A percentile compares a stretch with the other conserved stretches of the same genome.
phyloP scores from a whole-genome alignment of 2,888 invertebrate genomes.

The Biston betularia region DNA sequence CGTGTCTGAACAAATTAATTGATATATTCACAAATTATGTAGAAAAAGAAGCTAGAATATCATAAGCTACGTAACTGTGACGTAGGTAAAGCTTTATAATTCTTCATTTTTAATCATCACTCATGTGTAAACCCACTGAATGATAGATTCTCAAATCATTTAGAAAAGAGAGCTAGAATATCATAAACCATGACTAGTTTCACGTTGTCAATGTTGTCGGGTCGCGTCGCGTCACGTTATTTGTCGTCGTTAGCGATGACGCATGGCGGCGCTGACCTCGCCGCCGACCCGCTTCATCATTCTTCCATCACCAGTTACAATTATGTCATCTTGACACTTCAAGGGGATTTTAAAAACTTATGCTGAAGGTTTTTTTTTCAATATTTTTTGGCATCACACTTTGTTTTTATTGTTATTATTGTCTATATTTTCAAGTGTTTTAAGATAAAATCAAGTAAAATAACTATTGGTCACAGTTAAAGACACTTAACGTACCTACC shows the following conservation, averaged over 20 bases:
- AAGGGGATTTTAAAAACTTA: conserved; percentile 5
- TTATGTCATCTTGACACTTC: conserved; percentile 36
- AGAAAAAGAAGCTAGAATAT: too few species aligned
- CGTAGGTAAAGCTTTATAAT: neutral
- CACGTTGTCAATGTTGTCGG: conserved; percentile 54
- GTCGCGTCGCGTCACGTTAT: conserved; percentile 76
- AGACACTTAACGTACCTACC: too few species aligned
- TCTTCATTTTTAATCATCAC: neutral
- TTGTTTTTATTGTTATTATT: too few species aligned
- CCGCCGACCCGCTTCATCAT: conserved; percentile 76
- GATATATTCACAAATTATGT: too few species aligned
- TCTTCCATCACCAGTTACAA: conserved; percentile 70
- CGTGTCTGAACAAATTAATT: too few species aligned
- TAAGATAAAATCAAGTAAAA: too few species aligned
- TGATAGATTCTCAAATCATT: neutral
- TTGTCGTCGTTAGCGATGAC: conserved; percentile 86
- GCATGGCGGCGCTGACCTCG: conserved; percentile 80
- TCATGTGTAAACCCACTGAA: neutral
- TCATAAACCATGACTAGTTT: conserved; percentile 40
- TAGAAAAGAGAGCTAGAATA: conserved; percentile 6
- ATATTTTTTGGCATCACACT: neutral
- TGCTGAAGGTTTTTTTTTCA: neutral
- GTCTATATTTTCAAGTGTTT: too few species aligned
- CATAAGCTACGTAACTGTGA: too few species aligned
- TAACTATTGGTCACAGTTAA: too few species aligned